Evolutionary conservation across 2,113 vertebrate species (phyloP), one percentile per base, ranked within the genome.

Genomic region (Dolichallabes microphthalmus): DNA sequence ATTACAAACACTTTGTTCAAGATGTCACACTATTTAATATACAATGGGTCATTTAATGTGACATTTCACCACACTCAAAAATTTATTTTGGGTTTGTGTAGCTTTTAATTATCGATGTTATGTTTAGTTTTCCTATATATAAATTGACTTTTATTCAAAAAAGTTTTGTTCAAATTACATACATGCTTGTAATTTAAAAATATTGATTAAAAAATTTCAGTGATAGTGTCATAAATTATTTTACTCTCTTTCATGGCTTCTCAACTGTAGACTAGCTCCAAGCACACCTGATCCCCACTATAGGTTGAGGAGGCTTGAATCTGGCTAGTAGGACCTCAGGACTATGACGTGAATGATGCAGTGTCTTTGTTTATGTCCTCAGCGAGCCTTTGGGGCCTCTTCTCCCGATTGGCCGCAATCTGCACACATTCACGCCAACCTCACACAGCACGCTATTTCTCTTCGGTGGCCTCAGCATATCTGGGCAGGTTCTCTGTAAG

Each of bases 361-460:
- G 39, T 82, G 12, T 79, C 4, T 66, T 2, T 80, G 30, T 89
- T 12, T 80, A 83, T 79, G 88, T 88, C 58, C 88, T 57, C 88
- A 98, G 97, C 57, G 95, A 91, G 87, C 0, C 95, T 86, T 80
- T 89, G 57, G 57, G 92, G 73, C 93, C 83, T 87, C 89, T 91
- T 86, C 91, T 92, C 1, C 98, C 98, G 11, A 88, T 90, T 57
- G 96, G 97, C 7, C 96, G 98, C 53, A 97, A 96, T 2, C 96
- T 98, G 96, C 97, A 99, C 94, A 97, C 97, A 0, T 88, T 99
- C 90, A 99, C 96, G 4, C 89, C 97, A 0, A 90, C 94, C n/a
- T 95, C 96, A n/a, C 95, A 97, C 22, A 93, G 95, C 90, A 93
- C 91, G 1, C 94, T 99, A 61, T 97, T 99, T 85, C 88, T 99